Conservation (phyloP, 2,888 invertebrate genomes). For the Drosophila kanekoi region DNA sequence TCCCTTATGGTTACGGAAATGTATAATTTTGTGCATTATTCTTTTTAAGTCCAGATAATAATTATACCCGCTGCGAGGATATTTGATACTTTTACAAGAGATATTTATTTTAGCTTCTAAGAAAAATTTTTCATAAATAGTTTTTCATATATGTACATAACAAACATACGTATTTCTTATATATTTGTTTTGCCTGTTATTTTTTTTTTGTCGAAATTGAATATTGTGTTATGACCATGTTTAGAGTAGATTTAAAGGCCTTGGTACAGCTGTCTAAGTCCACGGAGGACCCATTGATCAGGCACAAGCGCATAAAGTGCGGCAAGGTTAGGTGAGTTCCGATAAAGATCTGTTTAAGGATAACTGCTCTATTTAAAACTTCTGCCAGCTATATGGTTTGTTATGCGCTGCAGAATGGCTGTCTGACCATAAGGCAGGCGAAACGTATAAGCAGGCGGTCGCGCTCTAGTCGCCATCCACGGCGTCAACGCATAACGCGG, state of each 20-base stretch:
- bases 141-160: not conserved
- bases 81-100: too few relatives aligned
- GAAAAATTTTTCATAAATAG: not conserved
- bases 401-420: constrained; percentile 29
- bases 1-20: too few relatives aligned
- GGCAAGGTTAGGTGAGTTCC: constrained; percentile 47
- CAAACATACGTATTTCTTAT: not conserved
- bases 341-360: not conserved
- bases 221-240: constrained; percentile 25
- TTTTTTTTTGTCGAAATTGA: constrained; percentile 43
- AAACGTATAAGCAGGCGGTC: constrained; percentile 5
- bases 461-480: not conserved
- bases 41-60: not conserved
- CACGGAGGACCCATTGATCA: not conserved
- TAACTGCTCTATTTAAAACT: not conserved
- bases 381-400: constrained; percentile 43
- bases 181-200: constrained; percentile 1
- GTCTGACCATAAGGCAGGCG: constrained; percentile 28
- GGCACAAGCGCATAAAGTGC: constrained; percentile 36
- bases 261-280: constrained; percentile 37
- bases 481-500: not conserved
- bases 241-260: constrained; percentile 41
- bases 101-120: not conserved
- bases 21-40: too few relatives aligned
- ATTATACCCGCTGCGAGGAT: too few relatives aligned